Evolutionary conservation across 92 coral and sea anemone genomes (phyloP).

Genomic region (Chrysogorgia sp.): DNA sequence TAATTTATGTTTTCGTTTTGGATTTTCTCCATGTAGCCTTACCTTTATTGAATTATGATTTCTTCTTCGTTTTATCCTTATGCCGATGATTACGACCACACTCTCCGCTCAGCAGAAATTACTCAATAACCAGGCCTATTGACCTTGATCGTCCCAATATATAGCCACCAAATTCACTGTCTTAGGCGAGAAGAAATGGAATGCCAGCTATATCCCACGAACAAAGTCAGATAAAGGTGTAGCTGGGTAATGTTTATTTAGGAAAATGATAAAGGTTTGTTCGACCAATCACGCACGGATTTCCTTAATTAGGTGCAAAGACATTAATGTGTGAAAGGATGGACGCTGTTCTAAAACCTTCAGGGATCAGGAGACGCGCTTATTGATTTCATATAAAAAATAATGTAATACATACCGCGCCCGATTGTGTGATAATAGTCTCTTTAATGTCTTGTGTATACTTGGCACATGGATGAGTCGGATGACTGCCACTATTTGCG

Average conservation of each 20-base stretch:
- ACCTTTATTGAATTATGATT: background rate
- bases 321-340: conserved; percentile 28
- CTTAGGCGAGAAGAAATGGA: background rate
- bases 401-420: conserved; percentile 42
- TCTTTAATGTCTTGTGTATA: background rate
- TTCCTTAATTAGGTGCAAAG: conserved; percentile 15
- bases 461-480: background rate
- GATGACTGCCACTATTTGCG: no score
- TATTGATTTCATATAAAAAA: background rate
- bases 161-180: background rate
- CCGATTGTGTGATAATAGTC: conserved; percentile 19
- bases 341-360: conserved; percentile 41
- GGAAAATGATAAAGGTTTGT: conserved; percentile 22
- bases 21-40: background rate
- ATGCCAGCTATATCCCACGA: background rate
- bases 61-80: background rate
- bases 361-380: conserved; percentile 18
- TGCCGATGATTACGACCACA: background rate
- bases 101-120: background rate
- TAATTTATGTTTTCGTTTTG: background rate
- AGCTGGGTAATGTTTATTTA: conserved; percentile 19
- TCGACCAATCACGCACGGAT: conserved; percentile 26
- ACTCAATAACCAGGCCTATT: background rate
- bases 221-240: conserved; percentile 4
- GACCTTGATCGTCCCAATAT: background rate